Conservation (phyloP, 2,113 vertebrate species). For the Reinhardtius hippoglossoides region DNA sequence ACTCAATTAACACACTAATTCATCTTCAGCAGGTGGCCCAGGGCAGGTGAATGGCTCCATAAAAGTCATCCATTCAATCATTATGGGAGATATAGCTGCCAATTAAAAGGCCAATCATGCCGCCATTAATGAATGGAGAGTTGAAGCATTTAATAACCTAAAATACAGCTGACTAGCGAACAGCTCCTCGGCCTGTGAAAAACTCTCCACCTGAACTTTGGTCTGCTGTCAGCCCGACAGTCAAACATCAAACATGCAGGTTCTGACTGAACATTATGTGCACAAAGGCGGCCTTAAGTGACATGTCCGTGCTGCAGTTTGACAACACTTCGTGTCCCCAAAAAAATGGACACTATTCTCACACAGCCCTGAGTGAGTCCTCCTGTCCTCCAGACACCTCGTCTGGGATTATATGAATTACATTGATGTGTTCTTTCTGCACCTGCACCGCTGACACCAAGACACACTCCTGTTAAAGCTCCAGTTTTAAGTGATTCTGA, state of each 20-base stretch:
- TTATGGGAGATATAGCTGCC: slow-evolving; percentile 26
- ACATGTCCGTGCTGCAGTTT: neutral
- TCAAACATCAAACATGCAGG: slow-evolving; percentile 23
- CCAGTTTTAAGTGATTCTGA: neutral
- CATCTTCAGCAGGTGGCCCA: slow-evolving; percentile 53
- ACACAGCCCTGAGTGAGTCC: neutral
- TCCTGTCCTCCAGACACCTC: neutral
- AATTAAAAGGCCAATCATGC: slow-evolving; percentile 40
- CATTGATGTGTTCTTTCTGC: slow-evolving; percentile 7
- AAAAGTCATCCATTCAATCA: slow-evolving; percentile 26
- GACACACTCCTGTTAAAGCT: neutral
- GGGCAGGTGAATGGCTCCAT: slow-evolving; percentile 43
- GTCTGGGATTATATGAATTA: slow-evolving; percentile 12
- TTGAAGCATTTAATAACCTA: slow-evolving; percentile 47
- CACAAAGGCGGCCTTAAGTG: neutral
- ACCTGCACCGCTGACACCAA: slow-evolving; percentile 10
- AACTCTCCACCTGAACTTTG: slow-evolving; percentile 38
- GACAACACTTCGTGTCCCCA: slow-evolving; percentile 1
- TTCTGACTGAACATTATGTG: slow-evolving; percentile 16
- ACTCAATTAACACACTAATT: slow-evolving; percentile 57
- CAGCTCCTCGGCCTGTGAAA: slow-evolving; percentile 1
- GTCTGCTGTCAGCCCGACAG: slow-evolving; percentile 23
- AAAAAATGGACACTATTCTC: slow-evolving; percentile 1
- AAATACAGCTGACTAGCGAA: slow-evolving; percentile 25
- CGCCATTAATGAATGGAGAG: slow-evolving; percentile 36